Conservation (phyloP, 2,113 vertebrate genomes). For the Numenius arquata region DNA sequence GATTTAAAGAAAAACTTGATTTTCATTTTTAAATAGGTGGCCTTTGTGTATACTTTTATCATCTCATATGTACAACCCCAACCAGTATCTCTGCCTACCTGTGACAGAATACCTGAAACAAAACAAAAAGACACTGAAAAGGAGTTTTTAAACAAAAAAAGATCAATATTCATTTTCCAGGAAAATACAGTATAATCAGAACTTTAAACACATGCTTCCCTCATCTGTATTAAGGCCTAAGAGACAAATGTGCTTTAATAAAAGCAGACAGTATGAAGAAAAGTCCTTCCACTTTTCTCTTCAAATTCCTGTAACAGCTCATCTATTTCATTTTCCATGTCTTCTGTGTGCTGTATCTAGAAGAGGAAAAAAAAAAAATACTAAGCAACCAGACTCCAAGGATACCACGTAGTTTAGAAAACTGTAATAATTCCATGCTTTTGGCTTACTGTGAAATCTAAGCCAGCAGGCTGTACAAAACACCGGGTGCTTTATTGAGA, state of each 20-base stretch:
- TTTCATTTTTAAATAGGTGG: conserved; percentile 65
- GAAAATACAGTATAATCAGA: conserved; percentile 58
- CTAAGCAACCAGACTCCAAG: neutral
- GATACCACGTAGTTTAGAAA: neutral
- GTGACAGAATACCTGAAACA: conserved; percentile 48
- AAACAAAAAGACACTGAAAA: neutral
- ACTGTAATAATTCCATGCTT: neutral
- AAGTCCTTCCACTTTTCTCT: conserved; percentile 95
- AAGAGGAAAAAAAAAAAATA: neutral
- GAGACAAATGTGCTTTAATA: conserved; percentile 81
- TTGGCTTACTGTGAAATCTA: neutral
- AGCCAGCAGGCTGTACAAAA: neutral
- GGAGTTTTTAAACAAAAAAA: conserved; percentile 1
- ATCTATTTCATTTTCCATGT: conserved; percentile 99
- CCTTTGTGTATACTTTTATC: conserved; percentile 29
- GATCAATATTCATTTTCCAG: neutral
- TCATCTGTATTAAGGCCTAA: conserved; percentile 59
- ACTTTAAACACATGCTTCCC: conserved; percentile 62
- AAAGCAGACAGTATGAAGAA: conserved; percentile 98
- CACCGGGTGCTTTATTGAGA: fast-evolving
- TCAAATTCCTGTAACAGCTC: conserved; percentile 98
- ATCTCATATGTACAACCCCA: conserved; percentile 54
- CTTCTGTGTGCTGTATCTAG: conserved; percentile 97
- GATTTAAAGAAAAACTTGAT: conserved; percentile 57
- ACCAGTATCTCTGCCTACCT: conserved; percentile 36